Evolutionary conservation across 2,797 vertebrate genomes (phyloP), one percentile per base, ranked within the genome.

Genomic region (Jordanella pulchra): DNA sequence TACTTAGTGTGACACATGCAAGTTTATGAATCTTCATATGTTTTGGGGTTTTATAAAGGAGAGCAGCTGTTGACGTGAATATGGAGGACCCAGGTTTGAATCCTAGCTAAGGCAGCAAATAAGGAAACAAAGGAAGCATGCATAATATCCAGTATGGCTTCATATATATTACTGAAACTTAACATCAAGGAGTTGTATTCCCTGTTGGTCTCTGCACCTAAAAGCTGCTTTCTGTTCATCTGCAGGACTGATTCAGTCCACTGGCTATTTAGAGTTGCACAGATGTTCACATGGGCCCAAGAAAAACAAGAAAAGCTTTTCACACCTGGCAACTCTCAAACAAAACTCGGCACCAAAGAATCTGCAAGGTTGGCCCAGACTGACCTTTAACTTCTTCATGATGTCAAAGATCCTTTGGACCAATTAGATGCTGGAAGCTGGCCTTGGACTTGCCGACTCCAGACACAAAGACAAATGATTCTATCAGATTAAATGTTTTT

Each of bases 391-490:
- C 94, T 93, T 78, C 73, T 55, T 53, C 30, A 84, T 94, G 95
- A 95, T 95, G 95, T 95, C 93, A 92, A 91, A 86, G 86, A 86
- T 92, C 89, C 86, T 88, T 81, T 92, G 78, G 76, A 87, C 96
- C 95, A 95, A 95, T 96, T 89, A 90, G 82, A 91, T 65, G 87
- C 94, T 94, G 89, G 82, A 92, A 93, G 89, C 95, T 95, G 94
- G 94, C 96, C 96, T 95, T 92, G 94, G 94, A 93, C 90, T 92
- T 88, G 94, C 90, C 84, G 89, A 91, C 87, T 83, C 90, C 91
- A 94, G 94, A 96, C 95, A 94, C 92, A 93, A 96, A 97, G 96
- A 98, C 96, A 96, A 97, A 97, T 97, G 96, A 95, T 94, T 95
- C 96, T 93, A 96, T 97, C 95, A 95, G 90, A 95, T 94, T 93